These are phyloP conservation scores for Exocentrus adspersus DNA, from an alignment of 2,888 invertebrate species.

Conservation along the genomic window DNA sequence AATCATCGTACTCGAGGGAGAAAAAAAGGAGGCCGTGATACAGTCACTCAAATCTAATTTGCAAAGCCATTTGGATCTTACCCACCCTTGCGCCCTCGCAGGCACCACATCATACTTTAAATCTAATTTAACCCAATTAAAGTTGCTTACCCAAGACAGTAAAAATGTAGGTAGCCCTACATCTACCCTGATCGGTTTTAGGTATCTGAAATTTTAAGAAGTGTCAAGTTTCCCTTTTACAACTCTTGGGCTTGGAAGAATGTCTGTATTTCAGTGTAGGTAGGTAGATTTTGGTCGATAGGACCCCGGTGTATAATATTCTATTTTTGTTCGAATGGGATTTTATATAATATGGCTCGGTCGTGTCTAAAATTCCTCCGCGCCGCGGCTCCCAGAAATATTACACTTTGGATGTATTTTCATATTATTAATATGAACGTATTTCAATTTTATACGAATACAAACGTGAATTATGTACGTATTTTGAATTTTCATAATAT, in stretches of 20 bases:
- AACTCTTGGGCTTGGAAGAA: conserved; percentile 35
- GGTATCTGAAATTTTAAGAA: conserved; percentile 33
- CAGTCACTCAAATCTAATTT: not conserved
- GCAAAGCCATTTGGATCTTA: not conserved
- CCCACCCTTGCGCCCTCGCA: not conserved
- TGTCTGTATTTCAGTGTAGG: conserved; percentile 41
- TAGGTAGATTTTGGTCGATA: conserved; percentile 58
- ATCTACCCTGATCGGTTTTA: too few relatives aligned
- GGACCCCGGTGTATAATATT: conserved; percentile 58
- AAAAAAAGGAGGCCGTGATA: not conserved
- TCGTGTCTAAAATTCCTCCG: conserved; percentile 48
- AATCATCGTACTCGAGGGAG: not conserved
- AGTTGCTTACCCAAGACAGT: not conserved
- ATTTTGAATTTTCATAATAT: conserved; percentile 4
- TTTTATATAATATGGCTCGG: conserved; percentile 53
- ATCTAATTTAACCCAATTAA: not conserved
- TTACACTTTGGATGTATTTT: conserved; percentile 38
- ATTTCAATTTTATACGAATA: conserved; percentile 38
- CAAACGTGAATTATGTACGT: conserved; percentile 27
- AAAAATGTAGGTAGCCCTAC: too few relatives aligned
- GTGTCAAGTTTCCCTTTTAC: conserved; percentile 32
- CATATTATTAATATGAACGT: conserved; percentile 38
- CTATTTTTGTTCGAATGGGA: conserved; percentile 58
- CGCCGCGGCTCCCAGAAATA: conserved; percentile 34
- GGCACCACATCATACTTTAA: conserved; percentile 1